phyloP scores from a whole-genome alignment of 2,797 vertebrate species.

The Bradypodion pumilum region DNA sequence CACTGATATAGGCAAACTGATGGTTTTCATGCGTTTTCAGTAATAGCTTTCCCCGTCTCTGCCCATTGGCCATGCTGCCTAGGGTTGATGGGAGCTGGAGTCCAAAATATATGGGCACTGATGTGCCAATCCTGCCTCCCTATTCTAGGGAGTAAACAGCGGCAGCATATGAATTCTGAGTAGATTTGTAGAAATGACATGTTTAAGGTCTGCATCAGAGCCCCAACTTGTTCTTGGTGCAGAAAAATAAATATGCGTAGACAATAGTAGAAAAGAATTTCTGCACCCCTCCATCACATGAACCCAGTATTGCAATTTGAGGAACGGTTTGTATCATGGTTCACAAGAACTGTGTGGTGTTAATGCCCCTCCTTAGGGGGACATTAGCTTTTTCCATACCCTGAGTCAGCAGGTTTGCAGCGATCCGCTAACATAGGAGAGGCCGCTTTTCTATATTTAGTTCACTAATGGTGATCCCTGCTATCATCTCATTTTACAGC shows the following conservation, averaged over 20 bases:
- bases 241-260: background rate
- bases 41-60: too few relatives aligned
- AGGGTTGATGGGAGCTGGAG: background rate
- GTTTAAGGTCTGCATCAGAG: background rate
- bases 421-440: slow-evolving; percentile 35
- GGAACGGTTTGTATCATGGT: background rate
- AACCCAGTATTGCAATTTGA: background rate
- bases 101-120: background rate
- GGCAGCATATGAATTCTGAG: background rate
- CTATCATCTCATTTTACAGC: slow-evolving; percentile 28
- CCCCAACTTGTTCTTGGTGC: fast-evolving
- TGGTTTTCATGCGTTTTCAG: background rate
- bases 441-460: slow-evolving; percentile 63
- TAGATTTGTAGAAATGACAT: background rate
- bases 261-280: fast-evolving
- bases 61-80: background rate
- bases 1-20: background rate
- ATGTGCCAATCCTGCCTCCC: background rate
- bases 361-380: slow-evolving; percentile 14
- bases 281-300: background rate
- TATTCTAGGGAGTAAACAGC: background rate
- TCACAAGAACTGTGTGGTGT: background rate
- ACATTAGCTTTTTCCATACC: slow-evolving; percentile 35
- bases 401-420: slow-evolving; percentile 35
- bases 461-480: slow-evolving; percentile 7